Conservation (phyloP, 2,797 vertebrate genomes). For the Catostomus latipinnis region DNA sequence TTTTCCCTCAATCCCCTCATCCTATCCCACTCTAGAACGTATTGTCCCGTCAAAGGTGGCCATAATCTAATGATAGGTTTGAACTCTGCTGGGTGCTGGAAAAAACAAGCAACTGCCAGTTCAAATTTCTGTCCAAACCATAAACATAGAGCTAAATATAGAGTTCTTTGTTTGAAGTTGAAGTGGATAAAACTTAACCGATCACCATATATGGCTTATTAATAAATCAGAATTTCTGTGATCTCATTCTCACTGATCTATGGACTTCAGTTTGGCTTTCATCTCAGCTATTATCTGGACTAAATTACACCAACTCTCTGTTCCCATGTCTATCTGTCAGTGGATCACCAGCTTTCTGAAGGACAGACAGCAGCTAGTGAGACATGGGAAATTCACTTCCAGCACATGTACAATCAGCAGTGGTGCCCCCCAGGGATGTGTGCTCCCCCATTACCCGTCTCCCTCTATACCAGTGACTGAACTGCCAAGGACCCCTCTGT, state of each 20-base stretch:
- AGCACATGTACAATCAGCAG: no score
- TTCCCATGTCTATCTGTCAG: no score
- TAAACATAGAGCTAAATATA: background rate
- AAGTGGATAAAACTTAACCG: background rate
- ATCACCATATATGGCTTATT: constrained; percentile 4
- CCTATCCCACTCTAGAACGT: background rate
- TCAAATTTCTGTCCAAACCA: no score
- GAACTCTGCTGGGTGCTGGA: background rate
- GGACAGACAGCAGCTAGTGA: no score
- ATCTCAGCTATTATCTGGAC: no score
- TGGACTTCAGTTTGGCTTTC: background rate
- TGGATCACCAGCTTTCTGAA: no score
- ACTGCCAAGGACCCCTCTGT: no score
- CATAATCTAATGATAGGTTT: constrained; percentile 5
- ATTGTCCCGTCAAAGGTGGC: background rate
- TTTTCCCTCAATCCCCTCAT: background rate
- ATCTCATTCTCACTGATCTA: constrained; percentile 4
- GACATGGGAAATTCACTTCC: no score
- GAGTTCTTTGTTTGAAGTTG: background rate
- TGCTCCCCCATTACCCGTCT: no score
- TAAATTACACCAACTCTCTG: no score
- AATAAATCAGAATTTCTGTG: background rate
- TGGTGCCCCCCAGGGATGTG: no score
- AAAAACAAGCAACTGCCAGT: background rate
- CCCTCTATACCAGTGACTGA: no score